Evolutionary conservation across 2,888 invertebrate genomes (phyloP).

Genomic region (Ennomos quercinarius): DNA sequence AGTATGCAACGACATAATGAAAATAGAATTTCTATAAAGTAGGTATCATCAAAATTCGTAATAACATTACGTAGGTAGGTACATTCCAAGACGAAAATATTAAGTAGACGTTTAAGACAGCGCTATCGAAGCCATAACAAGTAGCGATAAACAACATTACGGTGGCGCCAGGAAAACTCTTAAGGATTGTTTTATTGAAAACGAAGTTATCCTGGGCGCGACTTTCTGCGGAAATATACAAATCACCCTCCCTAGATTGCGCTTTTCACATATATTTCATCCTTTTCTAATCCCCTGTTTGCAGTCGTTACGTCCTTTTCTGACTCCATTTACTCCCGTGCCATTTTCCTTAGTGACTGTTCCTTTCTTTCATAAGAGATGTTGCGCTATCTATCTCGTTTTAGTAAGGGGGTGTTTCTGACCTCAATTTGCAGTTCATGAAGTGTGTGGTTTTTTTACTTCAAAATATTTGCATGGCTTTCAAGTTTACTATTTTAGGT

Average conservation of each 20-base stretch:
- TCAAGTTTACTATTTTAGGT: slow-evolving; percentile 41
- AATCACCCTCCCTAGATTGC: slow-evolving; percentile 51
- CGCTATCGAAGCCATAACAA: slow-evolving; percentile 22
- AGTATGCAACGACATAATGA: no score
- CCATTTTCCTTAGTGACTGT: slow-evolving; percentile 29
- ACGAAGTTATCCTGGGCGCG: slow-evolving; percentile 52
- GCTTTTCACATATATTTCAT: slow-evolving; percentile 40
- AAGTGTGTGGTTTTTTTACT: slow-evolving; percentile 29
- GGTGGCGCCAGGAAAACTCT: slow-evolving; percentile 44
- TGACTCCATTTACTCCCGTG: slow-evolving; percentile 33
- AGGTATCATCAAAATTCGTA: no score
- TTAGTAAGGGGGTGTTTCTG: slow-evolving; percentile 32
- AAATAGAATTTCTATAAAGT: no score
- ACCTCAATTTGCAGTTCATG: slow-evolving; percentile 27
- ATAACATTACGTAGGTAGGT: no score
- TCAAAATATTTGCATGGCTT: slow-evolving; percentile 47
- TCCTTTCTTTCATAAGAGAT: slow-evolving; percentile 39
- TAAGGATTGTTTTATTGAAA: slow-evolving; percentile 57
- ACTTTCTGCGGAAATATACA: slow-evolving; percentile 50
- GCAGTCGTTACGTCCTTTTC: slow-evolving; percentile 42
- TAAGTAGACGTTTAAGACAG: neutral
- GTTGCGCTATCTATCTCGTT: slow-evolving; percentile 34
- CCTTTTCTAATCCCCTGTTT: slow-evolving; percentile 42
- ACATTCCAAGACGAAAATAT: no score
- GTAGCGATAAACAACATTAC: neutral